A percentile compares a stretch with the other conserved stretches of the same genome.
Conservation (phyloP, 30 jellyfish, hydroid and myxozoan genomes). For the Pseudorhiza aurosa region DNA sequence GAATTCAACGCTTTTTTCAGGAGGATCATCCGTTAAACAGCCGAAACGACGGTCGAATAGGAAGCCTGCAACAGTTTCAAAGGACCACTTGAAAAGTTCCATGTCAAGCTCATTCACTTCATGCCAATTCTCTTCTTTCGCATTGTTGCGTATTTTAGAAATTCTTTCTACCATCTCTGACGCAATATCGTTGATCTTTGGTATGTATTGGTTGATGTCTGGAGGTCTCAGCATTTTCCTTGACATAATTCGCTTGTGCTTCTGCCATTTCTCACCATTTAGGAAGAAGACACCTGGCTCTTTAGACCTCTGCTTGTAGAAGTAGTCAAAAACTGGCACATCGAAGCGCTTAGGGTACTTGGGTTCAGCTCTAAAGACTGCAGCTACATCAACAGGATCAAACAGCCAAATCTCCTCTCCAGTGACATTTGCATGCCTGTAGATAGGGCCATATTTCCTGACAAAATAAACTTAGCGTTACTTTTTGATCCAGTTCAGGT, state of each 20-base stretch:
- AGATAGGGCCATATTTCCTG: slow-evolving; percentile 56
- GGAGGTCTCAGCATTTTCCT: slow-evolving; percentile 74
- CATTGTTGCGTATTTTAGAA: slow-evolving; percentile 6
- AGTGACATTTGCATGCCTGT: not conserved
- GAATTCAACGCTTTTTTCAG: slow-evolving; percentile 42
- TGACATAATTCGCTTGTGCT: slow-evolving; percentile 39
- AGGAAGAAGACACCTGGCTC: slow-evolving; percentile 77
- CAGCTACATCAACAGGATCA: slow-evolving; percentile 48
- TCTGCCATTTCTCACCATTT: slow-evolving; percentile 72
- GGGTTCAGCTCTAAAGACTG: slow-evolving; percentile 56
- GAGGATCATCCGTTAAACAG: slow-evolving; percentile 40
- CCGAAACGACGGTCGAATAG: slow-evolving; percentile 63
- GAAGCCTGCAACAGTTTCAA: slow-evolving; percentile 68
- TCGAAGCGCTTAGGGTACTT: slow-evolving; percentile 48
- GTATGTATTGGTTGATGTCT: slow-evolving; percentile 37
- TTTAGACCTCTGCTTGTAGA: slow-evolving; percentile 19
- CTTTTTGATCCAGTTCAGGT: too few species aligned
- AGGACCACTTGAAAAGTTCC: slow-evolving; percentile 78
- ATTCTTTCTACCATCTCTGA: slow-evolving; percentile 37
- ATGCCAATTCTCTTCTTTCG: not conserved
- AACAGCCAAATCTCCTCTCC: slow-evolving; percentile 34
- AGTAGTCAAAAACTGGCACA: slow-evolving; percentile 11
- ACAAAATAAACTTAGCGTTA: not conserved
- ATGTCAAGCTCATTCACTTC: slow-evolving; percentile 58
- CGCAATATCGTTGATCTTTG: slow-evolving; percentile 43